phyloP scores from a whole-genome alignment of 2,888 invertebrate genomes.

The Apotomis betuletana region DNA sequence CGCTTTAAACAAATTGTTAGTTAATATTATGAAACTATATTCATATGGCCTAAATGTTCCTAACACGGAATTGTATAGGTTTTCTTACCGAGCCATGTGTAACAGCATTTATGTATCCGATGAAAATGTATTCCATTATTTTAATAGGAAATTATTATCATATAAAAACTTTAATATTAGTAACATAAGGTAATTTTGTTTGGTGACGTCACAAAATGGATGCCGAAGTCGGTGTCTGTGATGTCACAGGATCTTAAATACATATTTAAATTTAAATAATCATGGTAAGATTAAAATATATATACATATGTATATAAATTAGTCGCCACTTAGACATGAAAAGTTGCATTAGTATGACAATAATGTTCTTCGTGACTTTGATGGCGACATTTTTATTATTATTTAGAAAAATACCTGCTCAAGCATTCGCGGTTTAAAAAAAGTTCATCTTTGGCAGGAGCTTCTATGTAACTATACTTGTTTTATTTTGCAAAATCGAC shows the following conservation, averaged over 20 bases:
- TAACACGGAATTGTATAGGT: background rate
- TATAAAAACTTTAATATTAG: background rate
- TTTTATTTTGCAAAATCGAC: background rate
- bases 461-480: background rate
- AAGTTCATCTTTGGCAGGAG: background rate
- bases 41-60: background rate
- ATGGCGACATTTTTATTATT: background rate
- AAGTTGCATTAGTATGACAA: background rate
- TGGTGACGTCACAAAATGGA: background rate
- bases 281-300: too few species aligned
- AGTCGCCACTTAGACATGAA: background rate
- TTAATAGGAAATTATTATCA: background rate
- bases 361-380: background rate
- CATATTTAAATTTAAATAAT: too few species aligned
- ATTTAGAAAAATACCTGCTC: background rate
- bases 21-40: background rate
- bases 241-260: background rate
- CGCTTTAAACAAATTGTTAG: background rate
- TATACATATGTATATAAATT: background rate
- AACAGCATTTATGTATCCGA: background rate
- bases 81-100: background rate
- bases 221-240: background rate
- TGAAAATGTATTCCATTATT: conserved; percentile 2
- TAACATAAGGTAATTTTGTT: background rate
- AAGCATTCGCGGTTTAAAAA: background rate